These are phyloP conservation scores for Orthonychiurus folsomi DNA, from an alignment of 2,888 invertebrate species.

Conservation along the genomic window DNA sequence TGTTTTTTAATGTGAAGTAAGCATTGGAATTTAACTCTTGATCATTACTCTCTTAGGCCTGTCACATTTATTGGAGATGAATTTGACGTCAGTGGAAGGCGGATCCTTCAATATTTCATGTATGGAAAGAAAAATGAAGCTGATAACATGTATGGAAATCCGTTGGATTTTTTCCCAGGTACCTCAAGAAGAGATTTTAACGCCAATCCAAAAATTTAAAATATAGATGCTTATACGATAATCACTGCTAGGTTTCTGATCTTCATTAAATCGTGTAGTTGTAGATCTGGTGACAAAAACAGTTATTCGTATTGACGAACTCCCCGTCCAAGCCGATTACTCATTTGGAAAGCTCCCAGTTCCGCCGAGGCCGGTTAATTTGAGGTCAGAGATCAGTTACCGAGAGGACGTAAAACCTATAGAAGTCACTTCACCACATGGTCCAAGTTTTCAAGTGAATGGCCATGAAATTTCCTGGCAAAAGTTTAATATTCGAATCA, in stretches of 20 bases:
- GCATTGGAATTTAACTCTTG: background rate
- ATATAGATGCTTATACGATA: background rate
- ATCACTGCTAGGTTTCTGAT: background rate
- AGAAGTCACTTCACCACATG: conserved; percentile 27
- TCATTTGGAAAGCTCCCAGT: conserved; percentile 9
- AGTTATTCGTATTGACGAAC: conserved; percentile 30
- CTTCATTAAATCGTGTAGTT: too few relatives aligned
- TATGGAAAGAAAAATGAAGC: conserved; percentile 2
- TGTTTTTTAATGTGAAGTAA: too few relatives aligned
- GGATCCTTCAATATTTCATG: conserved; percentile 5
- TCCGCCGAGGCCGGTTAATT: conserved; percentile 3
- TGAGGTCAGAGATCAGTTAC: conserved; percentile 11
- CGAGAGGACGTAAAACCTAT: conserved; percentile 31
- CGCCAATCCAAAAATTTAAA: background rate
- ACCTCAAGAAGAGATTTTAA: background rate
- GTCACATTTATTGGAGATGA: conserved; percentile 19
- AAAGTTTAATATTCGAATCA: conserved; percentile 34
- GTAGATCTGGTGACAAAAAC: conserved; percentile 28
- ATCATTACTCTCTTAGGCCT: conserved; percentile 19
- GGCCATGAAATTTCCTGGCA: conserved; percentile 32
- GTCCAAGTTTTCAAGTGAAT: conserved; percentile 31
- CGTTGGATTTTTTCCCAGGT: conserved; percentile 10
- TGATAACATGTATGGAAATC: conserved; percentile 12
- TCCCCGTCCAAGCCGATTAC: conserved; percentile 28
- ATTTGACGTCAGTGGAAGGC: conserved; percentile 13